A percentile compares a stretch with the other conserved stretches of the same genome.
phyloP scores from a whole-genome alignment of 2,888 invertebrate genomes.

The Ennomos quercinarius region DNA sequence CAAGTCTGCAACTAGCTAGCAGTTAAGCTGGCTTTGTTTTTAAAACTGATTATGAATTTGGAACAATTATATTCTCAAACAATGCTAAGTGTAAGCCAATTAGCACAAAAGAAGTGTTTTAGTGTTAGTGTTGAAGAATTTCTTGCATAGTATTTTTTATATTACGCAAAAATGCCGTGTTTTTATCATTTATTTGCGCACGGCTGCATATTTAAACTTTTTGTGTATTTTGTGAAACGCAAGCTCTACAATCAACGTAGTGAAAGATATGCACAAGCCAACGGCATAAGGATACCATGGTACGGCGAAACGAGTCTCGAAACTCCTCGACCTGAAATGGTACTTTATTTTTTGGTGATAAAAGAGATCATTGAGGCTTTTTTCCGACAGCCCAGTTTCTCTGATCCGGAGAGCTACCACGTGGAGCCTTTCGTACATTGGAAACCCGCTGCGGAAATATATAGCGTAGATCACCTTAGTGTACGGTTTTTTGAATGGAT shows the following conservation, averaged over 20 bases:
- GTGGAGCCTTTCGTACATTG: constrained; percentile 47
- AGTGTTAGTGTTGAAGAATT: too few species aligned
- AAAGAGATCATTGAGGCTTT: constrained; percentile 39
- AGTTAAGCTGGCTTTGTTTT: too few species aligned
- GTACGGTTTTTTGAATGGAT: constrained; percentile 46
- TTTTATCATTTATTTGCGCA: too few species aligned
- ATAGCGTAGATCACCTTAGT: constrained; percentile 58
- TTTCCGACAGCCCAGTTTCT: constrained; percentile 57
- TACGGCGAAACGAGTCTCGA: constrained; percentile 38
- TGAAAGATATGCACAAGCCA: constrained; percentile 46
- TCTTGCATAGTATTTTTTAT: too few species aligned
- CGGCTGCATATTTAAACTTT: too few species aligned
- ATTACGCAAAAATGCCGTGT: too few species aligned
- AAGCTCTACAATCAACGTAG: constrained; percentile 47
- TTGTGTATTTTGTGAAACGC: constrained; percentile 19
- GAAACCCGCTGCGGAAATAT: constrained; percentile 69
- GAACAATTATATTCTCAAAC: too few species aligned
- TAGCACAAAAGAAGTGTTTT: too few species aligned
- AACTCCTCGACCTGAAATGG: constrained; percentile 26
- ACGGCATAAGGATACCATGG: constrained; percentile 54
- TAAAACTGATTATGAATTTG: too few species aligned
- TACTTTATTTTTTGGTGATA: constrained; percentile 37
- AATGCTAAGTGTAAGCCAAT: too few species aligned
- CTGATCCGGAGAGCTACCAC: constrained; percentile 47
- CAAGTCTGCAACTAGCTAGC: too few species aligned